phyloP scores from a whole-genome alignment of 2,888 invertebrate genomes.

The Cepaea hortensis region DNA sequence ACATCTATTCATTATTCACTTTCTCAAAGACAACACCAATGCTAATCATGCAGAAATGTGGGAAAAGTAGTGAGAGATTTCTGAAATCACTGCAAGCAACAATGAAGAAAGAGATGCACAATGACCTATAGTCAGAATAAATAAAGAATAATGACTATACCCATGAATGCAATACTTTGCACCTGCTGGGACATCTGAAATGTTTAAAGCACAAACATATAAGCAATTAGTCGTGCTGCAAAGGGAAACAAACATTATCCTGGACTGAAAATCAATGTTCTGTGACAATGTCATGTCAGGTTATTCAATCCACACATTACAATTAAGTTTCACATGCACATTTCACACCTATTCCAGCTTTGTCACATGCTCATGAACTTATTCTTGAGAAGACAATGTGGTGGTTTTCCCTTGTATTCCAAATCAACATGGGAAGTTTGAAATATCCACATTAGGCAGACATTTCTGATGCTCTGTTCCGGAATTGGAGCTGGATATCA shows the following conservation, averaged over 20 bases:
- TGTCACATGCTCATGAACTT: no score
- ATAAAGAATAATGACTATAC: slow-evolving; percentile 33
- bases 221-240: neutral
- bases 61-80: neutral
- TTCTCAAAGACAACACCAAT: neutral
- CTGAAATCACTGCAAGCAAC: slow-evolving; percentile 11
- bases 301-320: no score
- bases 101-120: slow-evolving; percentile 1
- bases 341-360: no score
- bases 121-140: neutral
- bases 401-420: no score
- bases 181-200: slow-evolving; percentile 43
- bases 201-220: slow-evolving; percentile 29
- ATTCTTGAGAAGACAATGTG: no score
- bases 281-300: no score
- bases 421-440: no score
- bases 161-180: slow-evolving; percentile 32
- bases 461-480: no score
- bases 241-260: neutral
- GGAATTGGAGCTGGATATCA: no score
- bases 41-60: slow-evolving; percentile 11
- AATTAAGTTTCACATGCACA: no score
- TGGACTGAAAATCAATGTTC: neutral
- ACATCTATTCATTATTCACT: neutral
- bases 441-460: no score